A percentile compares a stretch with the other conserved stretches of the same genome.
Conservation (phyloP, 2,113 vertebrate species). For the Tupaia chinensis region DNA sequence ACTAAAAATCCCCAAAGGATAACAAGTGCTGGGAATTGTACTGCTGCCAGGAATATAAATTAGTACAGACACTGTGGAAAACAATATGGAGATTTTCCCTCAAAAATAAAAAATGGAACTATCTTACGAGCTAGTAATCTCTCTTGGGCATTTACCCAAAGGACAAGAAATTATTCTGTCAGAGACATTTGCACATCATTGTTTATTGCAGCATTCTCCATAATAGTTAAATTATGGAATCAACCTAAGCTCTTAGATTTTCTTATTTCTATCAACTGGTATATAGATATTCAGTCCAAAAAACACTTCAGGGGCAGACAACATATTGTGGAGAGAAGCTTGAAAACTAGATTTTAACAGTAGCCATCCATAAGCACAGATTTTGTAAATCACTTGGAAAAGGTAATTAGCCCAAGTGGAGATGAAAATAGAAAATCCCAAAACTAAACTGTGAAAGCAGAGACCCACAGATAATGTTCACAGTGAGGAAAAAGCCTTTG, state of each 20-base stretch:
- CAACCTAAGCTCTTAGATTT: neutral
- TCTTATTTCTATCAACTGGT: neutral
- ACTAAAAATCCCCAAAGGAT: too few species aligned
- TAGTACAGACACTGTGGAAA: too few species aligned
- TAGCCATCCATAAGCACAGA: neutral
- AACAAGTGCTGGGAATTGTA: too few species aligned
- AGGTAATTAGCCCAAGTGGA: neutral
- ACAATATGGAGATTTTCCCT: too few species aligned
- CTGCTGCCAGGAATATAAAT: too few species aligned
- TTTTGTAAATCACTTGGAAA: neutral
- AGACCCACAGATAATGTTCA: neutral
- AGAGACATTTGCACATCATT: too few species aligned
- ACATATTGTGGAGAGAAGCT: neutral
- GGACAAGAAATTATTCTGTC: too few species aligned
- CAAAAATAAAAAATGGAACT: too few species aligned
- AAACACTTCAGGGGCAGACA: neutral
- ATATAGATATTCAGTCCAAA: neutral
- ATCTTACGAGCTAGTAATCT: too few species aligned
- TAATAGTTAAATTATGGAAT: too few species aligned
- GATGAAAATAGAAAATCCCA: neutral
- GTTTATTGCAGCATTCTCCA: too few species aligned
- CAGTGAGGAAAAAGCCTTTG: neutral
- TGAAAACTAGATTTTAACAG: conserved; percentile 10
- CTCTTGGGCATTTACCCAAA: too few species aligned
- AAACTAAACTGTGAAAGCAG: neutral